Evolutionary conservation across 2,113 vertebrate species (phyloP), one percentile per base, ranked within the genome.

Genomic region (Isichthys henryi): DNA sequence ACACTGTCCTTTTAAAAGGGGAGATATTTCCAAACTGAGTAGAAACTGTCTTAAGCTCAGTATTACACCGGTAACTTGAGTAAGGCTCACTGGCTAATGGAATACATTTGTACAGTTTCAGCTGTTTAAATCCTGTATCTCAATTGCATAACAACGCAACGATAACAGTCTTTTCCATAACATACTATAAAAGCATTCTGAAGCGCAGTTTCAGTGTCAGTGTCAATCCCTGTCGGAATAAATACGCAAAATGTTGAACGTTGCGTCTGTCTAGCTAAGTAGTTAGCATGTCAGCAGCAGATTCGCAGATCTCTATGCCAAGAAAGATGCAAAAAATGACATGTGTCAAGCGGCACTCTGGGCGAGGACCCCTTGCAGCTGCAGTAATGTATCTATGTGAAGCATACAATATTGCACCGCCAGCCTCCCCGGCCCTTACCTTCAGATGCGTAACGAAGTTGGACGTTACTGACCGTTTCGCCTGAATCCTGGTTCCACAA

Each of bases 371-470:
- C 39, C 77, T 39, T 66, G 62, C 62, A 82, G 77, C 13, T 82
- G 74, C 74, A 80, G 74, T 80, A 80, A 80, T 35, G 13, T 27
- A 39, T 39, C 74, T 39, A 80, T 62, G 56, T 62, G 56, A 80
- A 80, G 13, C 74, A 39, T 39, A 39, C n/a, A 39, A 39, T 39
- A 7, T 80, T 39, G 83, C 83, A 45, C 46, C 11, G 31, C 27
- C 39, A 48, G 35, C 11, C 39, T 74, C 82, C 50, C 23, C 50
- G 85, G 85, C 85, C 84, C 27, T 87, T 95, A 96, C 96, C 95
- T 96, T 96, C 39, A 96, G 94, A 92, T 96, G 96, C 90, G 96
- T 96, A 91, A 96, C 96, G 94, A 96, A 96, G 95, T 96, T 96
- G 90, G 96, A 96, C 90, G 96, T 96, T 90, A 96, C 96, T 62